phyloP scores from a whole-genome alignment of 1,140 invertebrate species.

The Drosophila dunni region DNA sequence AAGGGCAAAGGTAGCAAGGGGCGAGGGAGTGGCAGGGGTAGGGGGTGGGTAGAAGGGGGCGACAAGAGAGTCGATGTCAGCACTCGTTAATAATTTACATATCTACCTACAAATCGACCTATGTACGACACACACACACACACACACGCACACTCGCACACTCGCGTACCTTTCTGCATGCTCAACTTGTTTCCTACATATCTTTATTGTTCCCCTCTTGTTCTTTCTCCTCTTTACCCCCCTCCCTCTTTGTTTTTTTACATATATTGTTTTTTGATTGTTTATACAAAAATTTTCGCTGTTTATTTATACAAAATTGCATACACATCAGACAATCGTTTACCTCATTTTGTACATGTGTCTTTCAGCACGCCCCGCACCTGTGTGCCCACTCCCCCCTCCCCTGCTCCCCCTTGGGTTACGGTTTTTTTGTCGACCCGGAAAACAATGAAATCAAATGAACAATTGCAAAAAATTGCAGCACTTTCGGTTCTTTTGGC shows the following conservation, averaged over 20 bases:
- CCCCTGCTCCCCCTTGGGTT: not conserved
- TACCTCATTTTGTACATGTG: slow-evolving; percentile 59
- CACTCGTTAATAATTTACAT: slow-evolving; percentile 46
- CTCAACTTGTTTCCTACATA: slow-evolving; percentile 45
- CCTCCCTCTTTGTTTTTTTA: slow-evolving; percentile 11
- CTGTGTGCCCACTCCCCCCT: slow-evolving; percentile 19
- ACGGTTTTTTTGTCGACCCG: slow-evolving; percentile 34
- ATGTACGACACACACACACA: slow-evolving; percentile 24
- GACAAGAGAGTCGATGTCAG: slow-evolving; percentile 56
- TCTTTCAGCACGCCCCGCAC: slow-evolving; percentile 25
- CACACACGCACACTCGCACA: slow-evolving; percentile 10
- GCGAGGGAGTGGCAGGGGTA: not conserved
- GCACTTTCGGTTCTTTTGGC: slow-evolving; percentile 36
- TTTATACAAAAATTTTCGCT: slow-evolving; percentile 43
- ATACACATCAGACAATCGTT: slow-evolving; percentile 67
- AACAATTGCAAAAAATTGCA: slow-evolving; percentile 46
- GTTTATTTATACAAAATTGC: slow-evolving; percentile 59
- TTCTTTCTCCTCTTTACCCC: slow-evolving; percentile 11
- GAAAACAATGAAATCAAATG: slow-evolving; percentile 56
- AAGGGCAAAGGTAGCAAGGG: no score
- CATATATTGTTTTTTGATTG: slow-evolving; percentile 42
- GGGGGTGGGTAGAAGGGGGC: not conserved
- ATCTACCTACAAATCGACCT: slow-evolving; percentile 30
- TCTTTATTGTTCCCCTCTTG: slow-evolving; percentile 7
- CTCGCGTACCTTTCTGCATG: slow-evolving; percentile 20